phyloP scores from a whole-genome alignment of 2,113 vertebrate species.

The Grallaria varia region DNA sequence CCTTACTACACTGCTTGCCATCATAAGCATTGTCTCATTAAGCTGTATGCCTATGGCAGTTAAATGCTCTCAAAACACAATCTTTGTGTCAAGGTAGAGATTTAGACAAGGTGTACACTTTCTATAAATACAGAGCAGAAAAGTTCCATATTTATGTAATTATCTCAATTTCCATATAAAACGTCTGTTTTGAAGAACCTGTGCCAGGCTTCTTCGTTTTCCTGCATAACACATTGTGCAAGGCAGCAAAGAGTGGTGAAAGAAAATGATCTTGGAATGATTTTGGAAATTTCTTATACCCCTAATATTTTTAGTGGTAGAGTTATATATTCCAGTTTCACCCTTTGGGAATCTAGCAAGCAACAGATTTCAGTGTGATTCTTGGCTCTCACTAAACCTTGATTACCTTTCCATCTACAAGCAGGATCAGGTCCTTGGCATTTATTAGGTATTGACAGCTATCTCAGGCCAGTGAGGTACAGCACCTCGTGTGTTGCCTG shows the following conservation, averaged over 20 bases:
- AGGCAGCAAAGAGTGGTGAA: neutral
- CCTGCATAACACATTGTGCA: neutral
- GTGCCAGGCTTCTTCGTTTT: neutral
- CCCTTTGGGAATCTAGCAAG: slow-evolving; percentile 5
- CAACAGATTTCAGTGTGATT: slow-evolving; percentile 10
- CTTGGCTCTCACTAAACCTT: slow-evolving; percentile 44
- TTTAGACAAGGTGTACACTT: neutral
- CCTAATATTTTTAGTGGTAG: neutral
- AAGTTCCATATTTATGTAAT: neutral
- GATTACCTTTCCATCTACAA: slow-evolving; percentile 38
- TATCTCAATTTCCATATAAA: neutral
- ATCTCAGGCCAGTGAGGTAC: neutral
- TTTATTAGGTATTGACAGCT: slow-evolving; percentile 43
- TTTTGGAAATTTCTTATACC: neutral
- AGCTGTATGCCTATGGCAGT: neutral
- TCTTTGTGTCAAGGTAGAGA: neutral
- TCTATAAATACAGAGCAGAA: neutral
- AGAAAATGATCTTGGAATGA: neutral
- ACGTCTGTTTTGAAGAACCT: neutral
- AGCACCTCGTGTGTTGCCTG: neutral
- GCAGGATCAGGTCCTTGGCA: neutral
- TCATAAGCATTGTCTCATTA: neutral
- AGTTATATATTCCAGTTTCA: slow-evolving; percentile 59
- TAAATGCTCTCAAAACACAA: neutral
- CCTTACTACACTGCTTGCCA: neutral